Evolutionary conservation across 2,888 invertebrate genomes (phyloP).

Genomic region (Papilio elwesi): DNA sequence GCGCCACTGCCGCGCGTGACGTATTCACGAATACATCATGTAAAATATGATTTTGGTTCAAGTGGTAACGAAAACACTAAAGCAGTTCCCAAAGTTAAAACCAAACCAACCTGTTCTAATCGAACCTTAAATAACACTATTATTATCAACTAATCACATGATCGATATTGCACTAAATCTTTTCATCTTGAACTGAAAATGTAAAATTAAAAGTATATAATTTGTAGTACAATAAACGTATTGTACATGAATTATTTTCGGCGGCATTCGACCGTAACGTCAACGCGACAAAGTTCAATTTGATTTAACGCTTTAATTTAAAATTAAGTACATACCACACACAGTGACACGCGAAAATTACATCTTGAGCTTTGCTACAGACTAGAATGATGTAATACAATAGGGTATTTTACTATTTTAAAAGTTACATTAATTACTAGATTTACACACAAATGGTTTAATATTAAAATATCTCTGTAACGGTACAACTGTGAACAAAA

Average conservation of each 20-base stretch:
- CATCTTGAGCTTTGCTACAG: slow-evolving; percentile 76
- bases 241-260: neutral
- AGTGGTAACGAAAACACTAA: slow-evolving; percentile 61
- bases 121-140: slow-evolving; percentile 41
- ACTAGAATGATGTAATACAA: slow-evolving; percentile 71
- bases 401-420: slow-evolving; percentile 29
- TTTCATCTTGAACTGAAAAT: slow-evolving; percentile 40
- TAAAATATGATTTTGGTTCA: slow-evolving; percentile 58
- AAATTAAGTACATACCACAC: neutral
- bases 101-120: neutral
- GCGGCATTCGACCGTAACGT: neutral
- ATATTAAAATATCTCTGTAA: neutral
- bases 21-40: neutral
- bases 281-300: slow-evolving; percentile 1
- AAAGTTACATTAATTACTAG: neutral
- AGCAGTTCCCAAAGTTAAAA: slow-evolving; percentile 27
- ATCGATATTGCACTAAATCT: slow-evolving; percentile 49
- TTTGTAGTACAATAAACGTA: neutral
- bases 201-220: slow-evolving; percentile 30
- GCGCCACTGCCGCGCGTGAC: slow-evolving; percentile 3
- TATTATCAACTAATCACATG: slow-evolving; percentile 48
- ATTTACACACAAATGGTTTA: neutral
- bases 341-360: slow-evolving; percentile 49
- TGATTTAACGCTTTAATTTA: neutral
- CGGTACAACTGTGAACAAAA: neutral